Conservation (phyloP, 2,797 vertebrate genomes). For the Thunnus albacares region DNA sequence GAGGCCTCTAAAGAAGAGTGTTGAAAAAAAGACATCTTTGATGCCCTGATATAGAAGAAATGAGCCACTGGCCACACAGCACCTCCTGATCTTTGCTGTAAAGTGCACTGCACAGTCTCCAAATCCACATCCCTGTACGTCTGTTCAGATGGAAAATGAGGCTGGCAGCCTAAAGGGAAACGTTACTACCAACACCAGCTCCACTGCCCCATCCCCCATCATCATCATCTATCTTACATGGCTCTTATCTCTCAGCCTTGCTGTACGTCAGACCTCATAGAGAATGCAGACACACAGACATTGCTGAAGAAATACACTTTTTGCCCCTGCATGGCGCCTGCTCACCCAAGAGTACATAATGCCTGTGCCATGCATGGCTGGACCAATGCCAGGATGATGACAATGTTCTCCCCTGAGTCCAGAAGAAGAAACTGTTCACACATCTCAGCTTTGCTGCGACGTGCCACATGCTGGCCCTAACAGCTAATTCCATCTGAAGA, state of each 20-base stretch:
- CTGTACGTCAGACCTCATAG: slow-evolving; percentile 35
- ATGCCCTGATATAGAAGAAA: slow-evolving; percentile 30
- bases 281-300: slow-evolving; percentile 45
- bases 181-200: slow-evolving; percentile 27
- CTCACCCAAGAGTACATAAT: slow-evolving; percentile 66
- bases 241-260: slow-evolving; percentile 38
- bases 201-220: slow-evolving; percentile 12
- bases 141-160: slow-evolving; percentile 32
- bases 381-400: slow-evolving; percentile 71
- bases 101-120: slow-evolving; percentile 21
- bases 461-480: slow-evolving; percentile 57
- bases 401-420: slow-evolving; percentile 63
- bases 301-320: slow-evolving; percentile 55
- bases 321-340: slow-evolving; percentile 49
- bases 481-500: slow-evolving; percentile 40
- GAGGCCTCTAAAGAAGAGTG: slow-evolving; percentile 18
- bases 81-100: slow-evolving; percentile 10
- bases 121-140: slow-evolving; percentile 28
- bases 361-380: slow-evolving; percentile 72
- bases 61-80: slow-evolving; percentile 16
- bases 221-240: slow-evolving; percentile 39
- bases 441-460: slow-evolving; percentile 52
- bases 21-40: slow-evolving; percentile 22
- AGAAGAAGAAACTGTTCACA: slow-evolving; percentile 71
- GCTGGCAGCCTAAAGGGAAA: slow-evolving; percentile 24